phyloP scores from a whole-genome alignment of 2,888 invertebrate genomes.

The Coenonympha arcania region DNA sequence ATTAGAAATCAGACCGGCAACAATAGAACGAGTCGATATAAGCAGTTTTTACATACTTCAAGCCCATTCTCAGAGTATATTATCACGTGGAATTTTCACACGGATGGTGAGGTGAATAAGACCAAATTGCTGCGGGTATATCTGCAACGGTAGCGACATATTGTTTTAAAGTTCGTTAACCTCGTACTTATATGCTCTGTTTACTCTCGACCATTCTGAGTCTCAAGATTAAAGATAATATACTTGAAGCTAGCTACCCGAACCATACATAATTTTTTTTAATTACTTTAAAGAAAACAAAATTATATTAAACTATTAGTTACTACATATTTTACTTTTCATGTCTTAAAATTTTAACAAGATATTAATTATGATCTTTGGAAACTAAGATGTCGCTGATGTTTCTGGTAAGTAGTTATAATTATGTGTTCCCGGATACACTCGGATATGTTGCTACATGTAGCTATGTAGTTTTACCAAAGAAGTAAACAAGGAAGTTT shows the following conservation, averaged over 20 bases:
- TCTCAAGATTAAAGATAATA: background rate
- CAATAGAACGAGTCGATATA: conserved; percentile 12
- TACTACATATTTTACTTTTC: no score
- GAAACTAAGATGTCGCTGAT: no score
- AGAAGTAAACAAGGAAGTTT: no score
- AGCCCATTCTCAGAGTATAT: conserved; percentile 20
- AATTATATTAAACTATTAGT: no score
- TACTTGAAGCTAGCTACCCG: background rate
- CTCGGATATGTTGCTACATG: no score
- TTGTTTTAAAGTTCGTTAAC: conserved; percentile 30
- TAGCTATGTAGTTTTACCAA: no score
- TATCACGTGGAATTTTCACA: conserved; percentile 44
- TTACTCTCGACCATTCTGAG: conserved; percentile 9
- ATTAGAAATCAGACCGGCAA: conserved; percentile 14
- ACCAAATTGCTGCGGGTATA: conserved; percentile 29
- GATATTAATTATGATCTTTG: no score
- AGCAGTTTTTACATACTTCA: conserved; percentile 14
- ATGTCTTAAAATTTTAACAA: no score
- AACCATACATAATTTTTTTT: background rate
- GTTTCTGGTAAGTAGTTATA: no score
- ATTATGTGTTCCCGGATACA: no score
- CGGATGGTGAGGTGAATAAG: conserved; percentile 55
- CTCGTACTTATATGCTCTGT: conserved; percentile 24
- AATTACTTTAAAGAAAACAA: background rate
- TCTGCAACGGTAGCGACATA: conserved; percentile 28